phyloP scores from a whole-genome alignment of 2,888 invertebrate species.

The Allolobophora icterica region DNA sequence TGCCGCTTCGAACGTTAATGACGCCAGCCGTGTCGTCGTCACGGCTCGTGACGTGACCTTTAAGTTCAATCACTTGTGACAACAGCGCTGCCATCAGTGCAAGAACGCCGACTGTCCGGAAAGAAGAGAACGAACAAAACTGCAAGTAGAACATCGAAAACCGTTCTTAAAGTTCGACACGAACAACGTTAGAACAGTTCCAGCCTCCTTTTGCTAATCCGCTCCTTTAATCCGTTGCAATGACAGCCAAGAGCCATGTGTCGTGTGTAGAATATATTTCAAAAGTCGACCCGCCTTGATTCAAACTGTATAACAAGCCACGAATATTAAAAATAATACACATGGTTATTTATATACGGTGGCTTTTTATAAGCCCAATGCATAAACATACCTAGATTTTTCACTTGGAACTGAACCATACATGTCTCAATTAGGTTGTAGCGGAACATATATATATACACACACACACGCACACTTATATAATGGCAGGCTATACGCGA shows the following conservation, averaged over 20 bases:
- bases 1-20: not conserved
- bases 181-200: not conserved
- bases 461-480: not conserved
- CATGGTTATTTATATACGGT: not conserved
- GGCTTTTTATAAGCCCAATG: not conserved
- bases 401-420: not conserved
- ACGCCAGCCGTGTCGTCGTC: not conserved
- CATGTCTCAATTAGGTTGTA: not conserved
- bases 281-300: no score
- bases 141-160: slow-evolving; percentile 2
- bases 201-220: not conserved
- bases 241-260: no score
- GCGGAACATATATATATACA: not conserved
- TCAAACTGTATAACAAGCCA: no score
- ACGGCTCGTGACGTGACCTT: not conserved
- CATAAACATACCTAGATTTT: not conserved
- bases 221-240: no score
- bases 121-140: not conserved
- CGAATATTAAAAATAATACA: not conserved
- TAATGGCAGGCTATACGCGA: no score
- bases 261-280: no score
- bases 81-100: not conserved
- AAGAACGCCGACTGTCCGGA: not conserved
- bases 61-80: not conserved
- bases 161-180: not conserved